Percentiles rank a stretch among this genome's conserved stretches.
Evolutionary conservation across 2,888 invertebrate species (phyloP).

Genomic region (Ophonus ardosiacus): DNA sequence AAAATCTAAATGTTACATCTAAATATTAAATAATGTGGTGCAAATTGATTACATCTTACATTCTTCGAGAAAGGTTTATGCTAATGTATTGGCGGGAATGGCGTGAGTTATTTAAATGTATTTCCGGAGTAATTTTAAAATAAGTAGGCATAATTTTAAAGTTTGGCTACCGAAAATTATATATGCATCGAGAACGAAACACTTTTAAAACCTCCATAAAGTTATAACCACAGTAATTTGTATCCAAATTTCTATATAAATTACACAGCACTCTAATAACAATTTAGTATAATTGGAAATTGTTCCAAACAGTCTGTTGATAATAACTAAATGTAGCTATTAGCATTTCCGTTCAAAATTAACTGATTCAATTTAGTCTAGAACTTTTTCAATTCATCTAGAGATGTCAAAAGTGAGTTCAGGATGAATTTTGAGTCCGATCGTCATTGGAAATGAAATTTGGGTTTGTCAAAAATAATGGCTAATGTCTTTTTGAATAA

Average conservation of each 20-base stretch:
- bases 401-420: not conserved
- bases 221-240: not conserved
- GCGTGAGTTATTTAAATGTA: not conserved
- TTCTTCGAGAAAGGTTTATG: not conserved
- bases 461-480: too few relatives aligned
- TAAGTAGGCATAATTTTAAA: not conserved
- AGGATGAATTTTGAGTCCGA: not conserved
- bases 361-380: not conserved
- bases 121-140: conserved; percentile 11
- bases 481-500: too few relatives aligned
- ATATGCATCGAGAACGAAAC: not conserved
- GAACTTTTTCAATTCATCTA: conserved; percentile 7
- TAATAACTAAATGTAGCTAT: not conserved
- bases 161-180: conserved; percentile 12
- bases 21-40: not conserved
- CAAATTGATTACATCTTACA: not conserved
- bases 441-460: too few relatives aligned
- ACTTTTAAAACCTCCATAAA: not conserved
- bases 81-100: not conserved
- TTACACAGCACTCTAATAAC: not conserved
- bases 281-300: not conserved
- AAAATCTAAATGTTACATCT: too few relatives aligned
- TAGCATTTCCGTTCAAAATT: conserved; percentile 11
- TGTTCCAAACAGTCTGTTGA: not conserved
- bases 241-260: not conserved